phyloP scores from a whole-genome alignment of 35 echinoderm and acorn worm genomes.

The Strongylocentrotus purpuratus region DNA sequence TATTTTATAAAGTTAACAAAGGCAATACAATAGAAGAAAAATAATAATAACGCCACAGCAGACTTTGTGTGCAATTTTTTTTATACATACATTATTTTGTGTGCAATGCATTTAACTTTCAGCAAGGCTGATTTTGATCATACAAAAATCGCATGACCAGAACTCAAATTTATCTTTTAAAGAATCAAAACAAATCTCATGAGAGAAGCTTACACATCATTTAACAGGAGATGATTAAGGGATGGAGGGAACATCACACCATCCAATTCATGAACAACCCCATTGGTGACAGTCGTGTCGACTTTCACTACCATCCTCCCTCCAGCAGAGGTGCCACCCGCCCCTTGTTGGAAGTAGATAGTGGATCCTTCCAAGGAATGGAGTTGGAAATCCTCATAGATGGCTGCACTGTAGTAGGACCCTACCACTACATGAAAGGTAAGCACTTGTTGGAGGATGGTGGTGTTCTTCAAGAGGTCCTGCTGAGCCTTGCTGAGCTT shows the following conservation, averaged over 20 bases:
- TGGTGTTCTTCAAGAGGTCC: slow-evolving; percentile 53
- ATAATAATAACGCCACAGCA: too few relatives aligned
- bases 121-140: too few relatives aligned
- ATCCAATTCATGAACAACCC: slow-evolving; percentile 62
- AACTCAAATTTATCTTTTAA: not conserved
- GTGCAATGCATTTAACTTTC: too few relatives aligned
- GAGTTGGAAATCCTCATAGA: slow-evolving; percentile 43
- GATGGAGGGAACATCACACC: slow-evolving; percentile 59
- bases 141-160: too few relatives aligned
- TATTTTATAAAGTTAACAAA: too few relatives aligned
- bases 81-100: too few relatives aligned
- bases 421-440: slow-evolving; percentile 49
- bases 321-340: slow-evolving; percentile 14
- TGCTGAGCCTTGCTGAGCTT: slow-evolving; percentile 48
- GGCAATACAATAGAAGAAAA: too few relatives aligned
- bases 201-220: not conserved
- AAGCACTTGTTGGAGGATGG: slow-evolving; percentile 38
- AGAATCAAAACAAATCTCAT: not conserved
- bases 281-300: slow-evolving; percentile 65
- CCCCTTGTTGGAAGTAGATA: slow-evolving; percentile 42
- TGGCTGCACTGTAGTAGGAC: slow-evolving; percentile 56
- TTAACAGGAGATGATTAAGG: not conserved
- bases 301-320: not conserved
- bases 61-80: not conserved
- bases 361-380: slow-evolving; percentile 10